Evolutionary conservation across 2,797 vertebrate genomes (phyloP), one percentile per base, ranked within the genome.

Genomic region (Clarias laeviceps): DNA sequence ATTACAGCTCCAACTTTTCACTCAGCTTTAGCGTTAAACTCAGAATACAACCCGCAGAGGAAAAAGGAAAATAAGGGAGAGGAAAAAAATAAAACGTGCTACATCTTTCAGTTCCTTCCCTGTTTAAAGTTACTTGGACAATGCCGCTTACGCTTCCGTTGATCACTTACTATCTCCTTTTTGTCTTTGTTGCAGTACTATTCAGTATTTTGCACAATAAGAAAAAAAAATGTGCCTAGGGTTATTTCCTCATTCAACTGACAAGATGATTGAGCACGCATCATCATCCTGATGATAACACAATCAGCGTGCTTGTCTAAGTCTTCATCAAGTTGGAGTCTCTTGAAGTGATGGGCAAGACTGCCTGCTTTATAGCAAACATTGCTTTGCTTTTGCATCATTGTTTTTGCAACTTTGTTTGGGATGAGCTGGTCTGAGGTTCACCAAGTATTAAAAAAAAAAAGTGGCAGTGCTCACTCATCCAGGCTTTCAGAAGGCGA

Each of bases 361-460:
- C 59, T 61, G 77, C 32, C 74, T 4, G 17, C 40, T 66, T 81
- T 81, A 64, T 81, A 66, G 17, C 14, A 32, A 3, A 64, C 9
- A 18, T 81, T 66, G 62, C 79, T 66, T 81, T 54, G 79, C 40
- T 66, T 81, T 81, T 81, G 79, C 79, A 66, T 81, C 79, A 81
- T 81, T 66, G 40, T 66, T 81, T 81, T 80, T 32, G 61, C 78
- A 65, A 65, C 37, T 65, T 50, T 34, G 34, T 80, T 64, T 80
- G 61, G 34, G 76, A 61, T 54, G 12, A 61, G 29, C 54, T 14
- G 54, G 22, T 61, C 76, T n/a, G 77, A 79, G 59, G 45, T 27
- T 37, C 34, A 20, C 14, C 0, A n/a, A 9, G 77, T 45, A 45
- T 45, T 5, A 3, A 22, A 22, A 20, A 77, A 15, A 64, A 45